Conservation (phyloP, 1,140 invertebrate species). For the Agrypnia vestita region DNA sequence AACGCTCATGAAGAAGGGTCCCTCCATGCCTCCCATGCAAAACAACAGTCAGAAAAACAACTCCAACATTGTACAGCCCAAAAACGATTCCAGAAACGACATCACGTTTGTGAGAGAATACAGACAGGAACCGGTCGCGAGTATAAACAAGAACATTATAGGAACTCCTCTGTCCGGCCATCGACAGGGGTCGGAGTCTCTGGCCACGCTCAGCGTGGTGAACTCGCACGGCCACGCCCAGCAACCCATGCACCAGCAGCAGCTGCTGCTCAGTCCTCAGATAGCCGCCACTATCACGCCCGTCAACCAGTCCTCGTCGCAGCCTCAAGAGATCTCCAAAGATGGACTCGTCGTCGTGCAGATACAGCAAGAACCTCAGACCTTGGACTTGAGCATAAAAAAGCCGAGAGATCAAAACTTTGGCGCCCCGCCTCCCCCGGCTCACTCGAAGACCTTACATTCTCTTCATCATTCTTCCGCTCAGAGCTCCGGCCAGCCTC, state of each 20-base stretch:
- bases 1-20: slow-evolving; percentile 78
- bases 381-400: slow-evolving; percentile 87
- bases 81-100: slow-evolving; percentile 64
- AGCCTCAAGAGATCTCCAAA: slow-evolving; percentile 63
- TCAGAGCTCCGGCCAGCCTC: slow-evolving; percentile 65
- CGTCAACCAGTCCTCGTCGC: slow-evolving; percentile 65
- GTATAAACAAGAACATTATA: slow-evolving; percentile 42
- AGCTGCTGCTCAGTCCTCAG: slow-evolving; percentile 66
- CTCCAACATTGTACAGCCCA: slow-evolving; percentile 40
- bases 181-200: slow-evolving; percentile 64
- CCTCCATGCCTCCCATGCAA: slow-evolving; percentile 65
- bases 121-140: slow-evolving; percentile 62
- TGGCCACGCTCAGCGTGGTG: slow-evolving; percentile 81
- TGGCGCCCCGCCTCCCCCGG: slow-evolving; percentile 69
- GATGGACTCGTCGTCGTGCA: slow-evolving; percentile 79
- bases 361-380: slow-evolving; percentile 76
- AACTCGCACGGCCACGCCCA: slow-evolving; percentile 67
- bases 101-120: slow-evolving; percentile 74
- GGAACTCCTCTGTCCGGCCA: slow-evolving; percentile 45
- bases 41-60: slow-evolving; percentile 61
- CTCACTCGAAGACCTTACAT: slow-evolving; percentile 72
- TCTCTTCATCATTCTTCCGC: slow-evolving; percentile 66
- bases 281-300: slow-evolving; percentile 81
- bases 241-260: slow-evolving; percentile 58
- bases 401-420: slow-evolving; percentile 78